These are phyloP conservation scores for Osmerus mordax DNA, from an alignment of 2,113 vertebrate genomes.

Conservation along the genomic window DNA sequence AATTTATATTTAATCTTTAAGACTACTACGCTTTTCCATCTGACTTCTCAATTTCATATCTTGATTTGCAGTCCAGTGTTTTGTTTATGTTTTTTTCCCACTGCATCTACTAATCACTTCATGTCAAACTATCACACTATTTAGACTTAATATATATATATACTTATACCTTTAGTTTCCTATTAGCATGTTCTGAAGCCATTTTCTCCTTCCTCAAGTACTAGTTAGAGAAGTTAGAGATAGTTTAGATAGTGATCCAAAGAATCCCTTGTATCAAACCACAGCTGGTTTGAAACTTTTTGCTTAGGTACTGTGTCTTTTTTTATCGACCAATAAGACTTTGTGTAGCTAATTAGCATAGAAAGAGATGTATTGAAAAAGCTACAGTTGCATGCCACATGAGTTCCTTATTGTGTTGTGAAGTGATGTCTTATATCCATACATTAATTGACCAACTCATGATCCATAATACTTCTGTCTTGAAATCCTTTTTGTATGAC, in stretches of 20 bases:
- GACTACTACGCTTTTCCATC: conserved; percentile 17
- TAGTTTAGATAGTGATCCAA: conserved; percentile 48
- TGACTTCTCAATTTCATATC: conserved; percentile 4
- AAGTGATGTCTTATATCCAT: conserved; percentile 70
- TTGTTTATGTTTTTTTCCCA: background rate
- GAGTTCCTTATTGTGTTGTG: conserved; percentile 65
- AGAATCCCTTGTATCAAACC: conserved; percentile 46
- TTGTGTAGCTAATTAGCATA: no score
- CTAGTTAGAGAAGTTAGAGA: background rate
- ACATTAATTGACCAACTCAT: conserved; percentile 63
- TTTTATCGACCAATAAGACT: no score
- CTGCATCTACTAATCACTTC: background rate
- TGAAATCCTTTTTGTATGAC: conserved; percentile 46
- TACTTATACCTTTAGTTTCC: conserved; percentile 4
- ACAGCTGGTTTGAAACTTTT: no score
- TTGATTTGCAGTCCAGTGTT: background rate
- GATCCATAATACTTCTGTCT: conserved; percentile 34
- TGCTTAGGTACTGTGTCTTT: no score
- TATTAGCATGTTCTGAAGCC: background rate
- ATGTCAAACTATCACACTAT: background rate
- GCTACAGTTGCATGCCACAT: conserved; percentile 66
- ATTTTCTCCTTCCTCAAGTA: background rate
- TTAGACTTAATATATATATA: background rate
- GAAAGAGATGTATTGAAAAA: background rate
- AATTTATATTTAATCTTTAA: conserved; percentile 11